Evolutionary conservation across 1,140 invertebrate genomes (phyloP).

Genomic region (Drosophila obscura): DNA sequence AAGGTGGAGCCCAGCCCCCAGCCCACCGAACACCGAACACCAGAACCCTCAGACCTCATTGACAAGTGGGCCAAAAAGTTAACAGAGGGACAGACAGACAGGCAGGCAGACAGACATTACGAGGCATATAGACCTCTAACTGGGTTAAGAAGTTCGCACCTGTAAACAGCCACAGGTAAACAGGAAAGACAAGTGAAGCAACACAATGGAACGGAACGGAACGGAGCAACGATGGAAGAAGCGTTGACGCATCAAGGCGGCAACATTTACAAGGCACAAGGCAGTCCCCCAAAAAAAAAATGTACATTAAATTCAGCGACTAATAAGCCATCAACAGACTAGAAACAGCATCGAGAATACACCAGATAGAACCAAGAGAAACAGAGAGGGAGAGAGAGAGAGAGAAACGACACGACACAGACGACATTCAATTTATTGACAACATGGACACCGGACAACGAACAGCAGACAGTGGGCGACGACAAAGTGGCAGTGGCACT

Average conservation of each 20-base stretch:
- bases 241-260: slow-evolving; percentile 49
- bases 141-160: slow-evolving; percentile 71
- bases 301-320: slow-evolving; percentile 65
- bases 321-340: slow-evolving; percentile 67
- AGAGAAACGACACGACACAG: slow-evolving; percentile 23
- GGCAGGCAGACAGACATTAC: slow-evolving; percentile 2
- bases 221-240: neutral
- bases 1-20: slow-evolving; percentile 39
- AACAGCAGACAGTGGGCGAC: too few species aligned
- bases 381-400: neutral
- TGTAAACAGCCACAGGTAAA: slow-evolving; percentile 38
- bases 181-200: slow-evolving; percentile 35
- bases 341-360: slow-evolving; percentile 27
- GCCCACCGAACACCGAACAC: neutral
- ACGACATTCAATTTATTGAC: slow-evolving; percentile 79
- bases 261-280: slow-evolving; percentile 46
- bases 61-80: slow-evolving; percentile 68
- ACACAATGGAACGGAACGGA: neutral
- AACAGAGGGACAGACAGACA: slow-evolving; percentile 27
- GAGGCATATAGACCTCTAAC: slow-evolving; percentile 43
- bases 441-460: slow-evolving; percentile 1
- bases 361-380: slow-evolving; percentile 18
- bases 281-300: slow-evolving; percentile 31
- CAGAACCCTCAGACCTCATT: slow-evolving; percentile 53
- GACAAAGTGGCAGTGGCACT: slow-evolving; percentile 59